Percentiles rank a stretch among this genome's conserved stretches.
These are phyloP conservation scores for Syrista parreyssii DNA, from an alignment of 2,888 invertebrate genomes.

Conservation along the genomic window DNA sequence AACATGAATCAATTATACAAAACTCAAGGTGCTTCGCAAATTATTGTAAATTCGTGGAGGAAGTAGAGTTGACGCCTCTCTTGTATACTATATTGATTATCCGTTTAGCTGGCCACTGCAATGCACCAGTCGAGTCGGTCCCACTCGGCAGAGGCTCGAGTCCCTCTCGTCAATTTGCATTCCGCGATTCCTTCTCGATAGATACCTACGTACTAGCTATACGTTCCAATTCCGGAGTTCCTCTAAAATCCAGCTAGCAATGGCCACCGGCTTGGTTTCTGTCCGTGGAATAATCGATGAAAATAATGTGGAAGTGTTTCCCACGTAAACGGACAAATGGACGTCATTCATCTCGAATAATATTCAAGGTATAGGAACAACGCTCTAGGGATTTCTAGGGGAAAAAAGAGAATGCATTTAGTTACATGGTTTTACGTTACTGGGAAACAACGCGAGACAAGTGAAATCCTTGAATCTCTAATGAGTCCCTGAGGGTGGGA, in stretches of 20 bases:
- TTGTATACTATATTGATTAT: slow-evolving; percentile 54
- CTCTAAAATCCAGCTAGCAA: background rate
- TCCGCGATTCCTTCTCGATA: slow-evolving; percentile 35
- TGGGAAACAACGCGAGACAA: background rate
- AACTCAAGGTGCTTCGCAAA: slow-evolving; percentile 14
- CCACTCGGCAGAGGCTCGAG: slow-evolving; percentile 32
- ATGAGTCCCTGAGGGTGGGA: background rate
- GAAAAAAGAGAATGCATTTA: background rate
- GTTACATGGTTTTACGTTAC: background rate
- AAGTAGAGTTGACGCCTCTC: slow-evolving; percentile 48
- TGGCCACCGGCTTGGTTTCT: background rate
- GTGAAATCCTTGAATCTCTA: background rate
- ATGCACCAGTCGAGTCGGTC: slow-evolving; percentile 54
- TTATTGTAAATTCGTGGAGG: slow-evolving; percentile 40
- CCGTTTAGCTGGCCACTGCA: slow-evolving; percentile 55
- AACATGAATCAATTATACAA: slow-evolving; percentile 44
- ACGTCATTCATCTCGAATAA: background rate
- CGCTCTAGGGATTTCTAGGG: background rate
- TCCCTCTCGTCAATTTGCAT: slow-evolving; percentile 48
- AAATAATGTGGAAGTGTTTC: background rate
- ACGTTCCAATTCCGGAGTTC: slow-evolving; percentile 25
- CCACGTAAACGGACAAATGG: background rate
- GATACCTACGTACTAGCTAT: slow-evolving; percentile 27
- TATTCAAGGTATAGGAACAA: background rate
- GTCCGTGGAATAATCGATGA: background rate